Conservation (phyloP, 2,113 vertebrate genomes). For the Hirundichthys speculiger region DNA sequence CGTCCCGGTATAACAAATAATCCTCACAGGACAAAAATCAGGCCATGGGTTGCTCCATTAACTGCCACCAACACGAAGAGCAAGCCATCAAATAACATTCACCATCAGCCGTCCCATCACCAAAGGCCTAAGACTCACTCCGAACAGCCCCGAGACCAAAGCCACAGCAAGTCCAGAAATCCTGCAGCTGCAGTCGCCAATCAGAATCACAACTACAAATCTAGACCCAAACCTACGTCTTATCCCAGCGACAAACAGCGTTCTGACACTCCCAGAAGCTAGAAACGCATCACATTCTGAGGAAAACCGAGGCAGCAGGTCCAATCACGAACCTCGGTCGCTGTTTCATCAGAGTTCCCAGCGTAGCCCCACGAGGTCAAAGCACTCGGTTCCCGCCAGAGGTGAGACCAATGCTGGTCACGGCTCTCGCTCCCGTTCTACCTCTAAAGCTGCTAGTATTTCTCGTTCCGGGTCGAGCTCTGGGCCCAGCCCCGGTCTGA, state of each 20-base stretch:
- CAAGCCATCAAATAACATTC: constrained; percentile 44
- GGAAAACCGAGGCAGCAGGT: constrained; percentile 39
- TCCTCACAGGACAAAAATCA: constrained; percentile 59
- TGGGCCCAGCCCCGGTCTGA: constrained; percentile 38
- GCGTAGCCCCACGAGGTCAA: constrained; percentile 52
- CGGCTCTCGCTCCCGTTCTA: constrained; percentile 44
- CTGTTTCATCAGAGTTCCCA: constrained; percentile 39
- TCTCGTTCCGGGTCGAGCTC: constrained; percentile 24
- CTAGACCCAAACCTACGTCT: constrained; percentile 50
- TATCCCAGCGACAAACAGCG: constrained; percentile 37
- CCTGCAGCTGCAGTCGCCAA: constrained; percentile 30
- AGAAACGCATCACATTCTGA: constrained; percentile 56
- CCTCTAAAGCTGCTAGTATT: constrained; percentile 40
- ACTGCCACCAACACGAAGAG: constrained; percentile 40
- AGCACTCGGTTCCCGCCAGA: constrained; percentile 30
- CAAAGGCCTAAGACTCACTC: constrained; percentile 46
- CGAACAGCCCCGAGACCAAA: constrained; percentile 45
- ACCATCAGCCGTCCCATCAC: constrained; percentile 32
- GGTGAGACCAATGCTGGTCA: constrained; percentile 43
- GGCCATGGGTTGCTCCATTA: constrained; percentile 57
- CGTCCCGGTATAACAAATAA: constrained; percentile 36
- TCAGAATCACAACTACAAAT: constrained; percentile 46
- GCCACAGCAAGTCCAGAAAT: constrained; percentile 49
- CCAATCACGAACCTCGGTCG: constrained; percentile 46
- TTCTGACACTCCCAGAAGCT: constrained; percentile 49